Conservation (phyloP, 2,888 invertebrate genomes). For the Apodemia duryi region DNA sequence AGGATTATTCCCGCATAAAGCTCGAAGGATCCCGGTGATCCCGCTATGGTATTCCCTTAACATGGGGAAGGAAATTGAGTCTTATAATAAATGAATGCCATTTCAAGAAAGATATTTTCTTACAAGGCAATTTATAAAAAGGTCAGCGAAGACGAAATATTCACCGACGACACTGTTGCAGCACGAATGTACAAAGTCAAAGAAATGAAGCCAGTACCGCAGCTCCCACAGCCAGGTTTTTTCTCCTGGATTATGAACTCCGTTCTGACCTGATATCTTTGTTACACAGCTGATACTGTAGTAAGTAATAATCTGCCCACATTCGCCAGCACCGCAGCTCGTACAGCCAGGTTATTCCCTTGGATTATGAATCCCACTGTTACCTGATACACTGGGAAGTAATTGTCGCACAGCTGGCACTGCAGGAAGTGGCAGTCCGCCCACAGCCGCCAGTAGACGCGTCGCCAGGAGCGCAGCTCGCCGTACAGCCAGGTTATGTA, state of each 20-base stretch:
- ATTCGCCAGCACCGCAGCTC: constrained; percentile 82
- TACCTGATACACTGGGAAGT: constrained; percentile 79
- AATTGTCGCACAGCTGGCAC: constrained; percentile 88
- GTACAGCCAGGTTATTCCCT: neutral
- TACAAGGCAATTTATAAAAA: too few relatives aligned
- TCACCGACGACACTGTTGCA: too few relatives aligned
- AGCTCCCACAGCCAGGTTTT: too few relatives aligned
- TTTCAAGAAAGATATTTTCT: too few relatives aligned
- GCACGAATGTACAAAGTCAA: too few relatives aligned
- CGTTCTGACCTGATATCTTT: constrained; percentile 79
- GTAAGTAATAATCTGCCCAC: constrained; percentile 94
- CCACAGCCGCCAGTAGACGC: constrained; percentile 97
- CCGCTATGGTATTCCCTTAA: too few relatives aligned
- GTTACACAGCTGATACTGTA: constrained; percentile 89
- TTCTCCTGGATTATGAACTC: too few relatives aligned
- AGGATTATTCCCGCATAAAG: too few relatives aligned
- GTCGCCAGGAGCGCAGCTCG: constrained; percentile 91
- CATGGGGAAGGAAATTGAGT: too few relatives aligned
- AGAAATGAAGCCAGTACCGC: neutral
- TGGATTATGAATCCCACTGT: neutral
- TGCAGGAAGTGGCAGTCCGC: constrained; percentile 92
- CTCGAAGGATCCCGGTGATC: too few relatives aligned
- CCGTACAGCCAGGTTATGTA: constrained; percentile 87
- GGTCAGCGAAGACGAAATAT: too few relatives aligned
- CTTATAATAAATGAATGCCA: too few relatives aligned